Evolutionary conservation across 2,113 vertebrate species (phyloP).

Genomic region (Myotis lucifugus): DNA sequence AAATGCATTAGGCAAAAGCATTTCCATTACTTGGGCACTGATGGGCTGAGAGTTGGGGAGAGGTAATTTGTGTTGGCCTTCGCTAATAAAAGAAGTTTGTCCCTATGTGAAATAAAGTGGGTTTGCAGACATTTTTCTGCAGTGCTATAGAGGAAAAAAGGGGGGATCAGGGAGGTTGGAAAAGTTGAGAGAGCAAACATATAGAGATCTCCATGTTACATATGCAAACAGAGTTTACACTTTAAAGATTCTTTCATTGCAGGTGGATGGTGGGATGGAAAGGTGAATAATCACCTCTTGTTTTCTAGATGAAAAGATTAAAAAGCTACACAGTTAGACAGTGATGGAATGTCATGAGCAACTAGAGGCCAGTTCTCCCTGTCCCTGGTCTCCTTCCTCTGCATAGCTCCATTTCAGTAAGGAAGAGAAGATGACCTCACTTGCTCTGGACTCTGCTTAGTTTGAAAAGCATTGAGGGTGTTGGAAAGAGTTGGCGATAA

Average conservation of each 20-base stretch:
- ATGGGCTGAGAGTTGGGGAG: background rate
- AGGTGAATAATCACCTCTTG: too few relatives aligned
- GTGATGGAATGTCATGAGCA: background rate
- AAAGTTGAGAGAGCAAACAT: background rate
- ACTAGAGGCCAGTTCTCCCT: background rate
- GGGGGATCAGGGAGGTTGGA: background rate
- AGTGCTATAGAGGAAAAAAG: background rate
- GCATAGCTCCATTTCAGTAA: background rate
- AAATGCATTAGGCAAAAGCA: background rate
- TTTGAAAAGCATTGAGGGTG: background rate
- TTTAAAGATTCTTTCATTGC: background rate
- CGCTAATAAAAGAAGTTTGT: constrained; percentile 40
- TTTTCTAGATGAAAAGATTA: background rate
- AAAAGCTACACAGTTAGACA: background rate
- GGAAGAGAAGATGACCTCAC: background rate
- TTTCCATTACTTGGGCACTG: background rate
- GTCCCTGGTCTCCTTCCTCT: background rate
- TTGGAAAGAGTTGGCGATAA: background rate
- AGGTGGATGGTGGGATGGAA: background rate
- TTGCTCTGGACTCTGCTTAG: background rate
- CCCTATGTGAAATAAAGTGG: background rate
- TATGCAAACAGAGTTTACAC: background rate
- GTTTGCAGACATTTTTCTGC: background rate
- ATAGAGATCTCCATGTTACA: background rate
- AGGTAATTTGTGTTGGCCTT: background rate